Evolutionary conservation across 37 sponge, comb jelly and placozoan genomes (phyloP).

Genomic region (Eunapius fragilis): DNA sequence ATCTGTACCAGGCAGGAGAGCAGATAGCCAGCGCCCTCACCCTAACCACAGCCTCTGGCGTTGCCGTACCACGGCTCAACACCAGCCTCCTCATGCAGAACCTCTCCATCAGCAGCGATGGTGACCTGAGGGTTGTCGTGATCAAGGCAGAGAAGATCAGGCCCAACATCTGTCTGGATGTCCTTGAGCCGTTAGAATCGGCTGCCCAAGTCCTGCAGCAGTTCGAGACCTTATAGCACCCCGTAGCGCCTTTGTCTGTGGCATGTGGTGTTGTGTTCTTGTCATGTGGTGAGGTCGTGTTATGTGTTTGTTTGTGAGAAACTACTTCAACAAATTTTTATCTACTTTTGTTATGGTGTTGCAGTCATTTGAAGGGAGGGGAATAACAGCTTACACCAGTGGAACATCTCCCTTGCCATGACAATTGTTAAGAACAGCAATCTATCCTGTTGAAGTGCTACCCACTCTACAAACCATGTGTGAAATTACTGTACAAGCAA

Average conservation of each 20-base stretch:
- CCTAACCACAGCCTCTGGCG: background rate
- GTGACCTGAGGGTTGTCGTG: slow-evolving; percentile 52
- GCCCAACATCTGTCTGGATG: slow-evolving; percentile 44
- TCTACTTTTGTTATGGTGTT: no score
- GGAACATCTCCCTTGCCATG: no score
- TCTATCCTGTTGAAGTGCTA: no score
- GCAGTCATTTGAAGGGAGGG: no score
- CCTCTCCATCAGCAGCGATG: slow-evolving; percentile 25
- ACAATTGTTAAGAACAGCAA: no score
- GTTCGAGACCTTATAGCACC: background rate
- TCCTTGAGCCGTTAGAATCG: slow-evolving; percentile 27
- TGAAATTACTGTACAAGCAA: no score
- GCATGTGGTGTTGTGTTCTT: background rate
- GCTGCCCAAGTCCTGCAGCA: background rate
- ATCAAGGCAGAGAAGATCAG: slow-evolving; percentile 73
- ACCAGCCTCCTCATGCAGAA: slow-evolving; percentile 13
- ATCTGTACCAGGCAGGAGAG: slow-evolving; percentile 21
- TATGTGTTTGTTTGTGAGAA: no score
- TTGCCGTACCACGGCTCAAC: slow-evolving; percentile 14
- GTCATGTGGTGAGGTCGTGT: no score
- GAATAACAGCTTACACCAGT: no score
- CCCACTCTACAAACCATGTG: no score
- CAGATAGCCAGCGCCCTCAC: slow-evolving; percentile 6
- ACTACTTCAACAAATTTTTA: no score
- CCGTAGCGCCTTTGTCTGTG: background rate